A percentile compares a stretch with the other conserved stretches of the same genome.
phyloP scores from a whole-genome alignment of 2,888 invertebrate genomes.

The Tuta absoluta region DNA sequence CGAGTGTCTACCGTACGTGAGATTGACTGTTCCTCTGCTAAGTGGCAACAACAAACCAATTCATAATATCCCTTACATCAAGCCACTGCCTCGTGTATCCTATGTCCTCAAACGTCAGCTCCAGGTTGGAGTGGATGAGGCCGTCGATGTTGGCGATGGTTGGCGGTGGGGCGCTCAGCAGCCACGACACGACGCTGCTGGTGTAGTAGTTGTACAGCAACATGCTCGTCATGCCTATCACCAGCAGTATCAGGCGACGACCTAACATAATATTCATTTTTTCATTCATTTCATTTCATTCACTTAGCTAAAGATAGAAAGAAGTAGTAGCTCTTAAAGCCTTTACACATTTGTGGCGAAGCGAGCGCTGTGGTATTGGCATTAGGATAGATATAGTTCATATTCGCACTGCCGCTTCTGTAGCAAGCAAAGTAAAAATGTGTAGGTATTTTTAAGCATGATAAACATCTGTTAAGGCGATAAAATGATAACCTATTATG shows the following conservation, averaged over 20 bases:
- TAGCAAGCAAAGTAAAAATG: too few relatives aligned
- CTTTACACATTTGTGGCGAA: too few relatives aligned
- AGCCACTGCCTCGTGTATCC: slow-evolving; percentile 75
- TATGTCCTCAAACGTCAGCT: slow-evolving; percentile 76
- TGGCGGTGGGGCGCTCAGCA: slow-evolving; percentile 75
- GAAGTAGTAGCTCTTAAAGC: too few relatives aligned
- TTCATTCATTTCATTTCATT: too few relatives aligned
- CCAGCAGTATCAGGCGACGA: slow-evolving; percentile 58
- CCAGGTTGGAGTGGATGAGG: slow-evolving; percentile 72
- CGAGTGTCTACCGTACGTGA: too few relatives aligned
- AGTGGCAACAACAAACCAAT: neutral
- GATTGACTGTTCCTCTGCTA: too few relatives aligned
- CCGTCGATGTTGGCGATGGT: slow-evolving; percentile 72
- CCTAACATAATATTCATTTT: slow-evolving; percentile 44
- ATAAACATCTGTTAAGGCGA: too few relatives aligned
- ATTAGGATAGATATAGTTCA: too few relatives aligned
- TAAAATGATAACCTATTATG: neutral
- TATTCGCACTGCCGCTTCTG: too few relatives aligned
- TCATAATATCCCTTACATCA: slow-evolving; percentile 50
- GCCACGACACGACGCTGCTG: slow-evolving; percentile 81
- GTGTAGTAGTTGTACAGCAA: slow-evolving; percentile 82
- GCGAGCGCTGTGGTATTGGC: too few relatives aligned
- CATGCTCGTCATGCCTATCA: slow-evolving; percentile 67
- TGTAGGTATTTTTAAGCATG: too few relatives aligned
- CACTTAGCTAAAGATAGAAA: too few relatives aligned